Evolutionary conservation across 2,888 invertebrate species (phyloP).

Genomic region (Harpalus rubripes): DNA sequence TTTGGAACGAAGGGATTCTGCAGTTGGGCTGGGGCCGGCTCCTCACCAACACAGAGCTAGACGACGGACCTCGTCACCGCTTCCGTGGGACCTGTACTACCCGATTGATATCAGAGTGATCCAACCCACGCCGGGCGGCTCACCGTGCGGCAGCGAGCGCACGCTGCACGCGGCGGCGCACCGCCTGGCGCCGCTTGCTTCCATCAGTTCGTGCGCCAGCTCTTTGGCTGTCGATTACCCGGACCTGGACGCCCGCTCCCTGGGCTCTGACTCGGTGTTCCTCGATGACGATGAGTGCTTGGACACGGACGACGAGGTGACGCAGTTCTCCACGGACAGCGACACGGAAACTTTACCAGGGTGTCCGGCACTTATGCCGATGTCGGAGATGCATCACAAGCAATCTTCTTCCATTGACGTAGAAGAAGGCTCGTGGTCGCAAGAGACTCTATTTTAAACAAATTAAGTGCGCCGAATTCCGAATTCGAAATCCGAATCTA

Average conservation of each 20-base stretch:
- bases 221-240: conserved; percentile 83
- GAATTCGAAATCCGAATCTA: conserved; percentile 32
- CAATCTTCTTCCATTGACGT: conserved; percentile 73
- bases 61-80: conserved; percentile 71
- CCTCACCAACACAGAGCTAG: conserved; percentile 68
- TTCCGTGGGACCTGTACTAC: conserved; percentile 76
- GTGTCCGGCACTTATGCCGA: conserved; percentile 71
- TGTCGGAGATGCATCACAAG: conserved; percentile 75
- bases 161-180: conserved; percentile 77
- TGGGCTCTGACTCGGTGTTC: conserved; percentile 89
- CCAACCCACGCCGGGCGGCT: conserved; percentile 90
- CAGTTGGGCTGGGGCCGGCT: conserved; percentile 83
- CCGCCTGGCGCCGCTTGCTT: conserved; percentile 87
- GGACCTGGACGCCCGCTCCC: conserved; percentile 86
- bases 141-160: conserved; percentile 87
- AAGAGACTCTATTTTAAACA: conserved; percentile 88
- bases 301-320: conserved; percentile 91
- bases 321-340: conserved; percentile 91
- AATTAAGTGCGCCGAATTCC: conserved; percentile 69
- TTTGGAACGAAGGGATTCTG: conserved; percentile 89
- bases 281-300: conserved; percentile 83
- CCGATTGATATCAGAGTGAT: conserved; percentile 81
- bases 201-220: conserved; percentile 88
- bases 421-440: conserved; percentile 82
- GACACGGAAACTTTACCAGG: conserved; percentile 78